phyloP scores from a whole-genome alignment of 2,797 vertebrate species.

The Phalanger gymnotis region DNA sequence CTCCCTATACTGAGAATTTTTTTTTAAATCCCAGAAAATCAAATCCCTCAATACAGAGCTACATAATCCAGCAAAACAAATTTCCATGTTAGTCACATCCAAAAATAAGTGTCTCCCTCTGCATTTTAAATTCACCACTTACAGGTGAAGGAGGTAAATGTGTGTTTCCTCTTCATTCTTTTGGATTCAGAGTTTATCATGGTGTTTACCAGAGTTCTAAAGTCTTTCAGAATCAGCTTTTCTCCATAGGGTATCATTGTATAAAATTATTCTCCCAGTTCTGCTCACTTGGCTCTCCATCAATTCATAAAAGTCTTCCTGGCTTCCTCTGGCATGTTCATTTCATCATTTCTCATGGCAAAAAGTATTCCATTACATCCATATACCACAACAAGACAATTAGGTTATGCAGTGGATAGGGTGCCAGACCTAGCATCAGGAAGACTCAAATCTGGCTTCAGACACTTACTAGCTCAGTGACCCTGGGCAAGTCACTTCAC shows the following conservation, averaged over 20 bases:
- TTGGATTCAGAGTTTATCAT: background rate
- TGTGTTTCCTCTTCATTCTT: background rate
- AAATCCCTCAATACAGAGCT: background rate
- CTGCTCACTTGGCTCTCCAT: background rate
- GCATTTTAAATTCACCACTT: background rate
- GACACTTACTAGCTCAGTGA: background rate
- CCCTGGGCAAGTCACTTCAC: background rate
- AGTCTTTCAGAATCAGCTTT: background rate
- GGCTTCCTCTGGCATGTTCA: background rate
- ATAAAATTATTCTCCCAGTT: background rate
- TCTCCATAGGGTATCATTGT: background rate
- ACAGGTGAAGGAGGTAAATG: background rate
- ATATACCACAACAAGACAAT: background rate
- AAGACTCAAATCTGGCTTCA: background rate
- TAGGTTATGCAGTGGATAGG: background rate
- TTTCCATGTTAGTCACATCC: background rate
- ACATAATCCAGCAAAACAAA: background rate
- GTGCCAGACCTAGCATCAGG: background rate
- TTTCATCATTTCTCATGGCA: background rate
- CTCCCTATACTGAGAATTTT: background rate
- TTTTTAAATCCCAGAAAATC: background rate
- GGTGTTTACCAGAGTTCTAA: background rate
- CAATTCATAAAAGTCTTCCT: background rate
- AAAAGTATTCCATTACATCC: background rate
- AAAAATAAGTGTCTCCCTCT: background rate